Conservation (phyloP, 2,113 vertebrate genomes). For the Orycteropus afer region DNA sequence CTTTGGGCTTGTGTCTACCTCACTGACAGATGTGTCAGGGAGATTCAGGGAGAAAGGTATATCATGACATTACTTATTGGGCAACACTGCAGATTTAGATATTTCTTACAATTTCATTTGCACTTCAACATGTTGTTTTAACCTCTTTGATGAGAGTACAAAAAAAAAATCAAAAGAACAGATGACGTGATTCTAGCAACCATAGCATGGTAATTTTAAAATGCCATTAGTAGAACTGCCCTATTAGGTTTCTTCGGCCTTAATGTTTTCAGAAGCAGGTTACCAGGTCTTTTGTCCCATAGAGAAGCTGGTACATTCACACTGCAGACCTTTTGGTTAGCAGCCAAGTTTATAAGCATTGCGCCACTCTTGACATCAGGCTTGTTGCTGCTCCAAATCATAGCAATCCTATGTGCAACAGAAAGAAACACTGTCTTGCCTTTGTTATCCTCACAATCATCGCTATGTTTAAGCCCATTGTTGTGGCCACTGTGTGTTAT, state of each 20-base stretch:
- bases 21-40: neutral
- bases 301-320: neutral
- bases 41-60: neutral
- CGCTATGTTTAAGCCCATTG: neutral
- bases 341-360: neutral
- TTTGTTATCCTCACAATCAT: neutral
- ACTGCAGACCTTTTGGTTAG: neutral
- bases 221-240: neutral
- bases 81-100: neutral
- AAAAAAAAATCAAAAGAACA: neutral
- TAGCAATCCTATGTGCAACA: neutral
- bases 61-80: neutral
- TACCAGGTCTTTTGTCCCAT: too few relatives aligned
- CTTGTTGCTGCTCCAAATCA: neutral
- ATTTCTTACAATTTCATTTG: neutral
- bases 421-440: neutral
- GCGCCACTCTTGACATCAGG: neutral
- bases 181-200: neutral
- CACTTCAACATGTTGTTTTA: neutral
- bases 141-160: neutral
- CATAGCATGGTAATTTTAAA: neutral
- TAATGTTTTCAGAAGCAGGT: neutral
- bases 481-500: neutral
- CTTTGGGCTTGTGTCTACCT: neutral
- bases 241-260: neutral